Base-by-base conservation (phyloP, 1,140 invertebrate genomes). In the Ostrea denselamellosa region DNA sequence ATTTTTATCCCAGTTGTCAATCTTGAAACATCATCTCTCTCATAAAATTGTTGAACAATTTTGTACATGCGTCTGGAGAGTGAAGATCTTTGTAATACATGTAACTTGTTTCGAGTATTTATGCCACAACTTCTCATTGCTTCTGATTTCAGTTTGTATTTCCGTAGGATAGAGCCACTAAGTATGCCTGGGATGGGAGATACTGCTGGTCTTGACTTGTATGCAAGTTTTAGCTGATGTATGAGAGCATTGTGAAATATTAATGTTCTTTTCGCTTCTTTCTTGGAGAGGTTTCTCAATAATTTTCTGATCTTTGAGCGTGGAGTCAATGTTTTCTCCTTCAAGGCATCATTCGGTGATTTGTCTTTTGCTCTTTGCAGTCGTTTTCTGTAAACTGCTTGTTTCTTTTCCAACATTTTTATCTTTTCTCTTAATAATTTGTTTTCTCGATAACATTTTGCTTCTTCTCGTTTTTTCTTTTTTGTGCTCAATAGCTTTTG, bases 21-120 rank as follows among this genome's bases (percentile, higher is more conserved):
- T 58, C 85, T 85, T 19, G 81, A 89, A 28, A 84, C 68, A 83
- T 91, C 91, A 86, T 90, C 91, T 44, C 90, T 71, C 28, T 83
- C 83, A 71, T 86, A 88, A 82, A 89, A 90, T 54, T 86, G 85
- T 12, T 53, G 14, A 12, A 88, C 84, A n/a, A 44, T 19, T 52
- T 65, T 84, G 34, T 54, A 51, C 56, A 84, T 12, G 62, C 83
- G 65, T 22, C 22, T 83, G 3, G 81, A 68, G 22, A 84, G 62
- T 34, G 28, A 68, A 53, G 7, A 56, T 51, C 54, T 83, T 62
- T 83, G 22, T 62, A 58, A 22, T n/a, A n/a, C n/a, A n/a, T n/a
- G n/a, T n/a, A 44, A 58, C 28, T 87, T 56, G 25, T 62, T 22
- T 84, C 52, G 83, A 77, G 53, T 25, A 77, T 17, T 0, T 71